Conservation (phyloP, 2,888 invertebrate species). For the Drosophila eohydei region DNA sequence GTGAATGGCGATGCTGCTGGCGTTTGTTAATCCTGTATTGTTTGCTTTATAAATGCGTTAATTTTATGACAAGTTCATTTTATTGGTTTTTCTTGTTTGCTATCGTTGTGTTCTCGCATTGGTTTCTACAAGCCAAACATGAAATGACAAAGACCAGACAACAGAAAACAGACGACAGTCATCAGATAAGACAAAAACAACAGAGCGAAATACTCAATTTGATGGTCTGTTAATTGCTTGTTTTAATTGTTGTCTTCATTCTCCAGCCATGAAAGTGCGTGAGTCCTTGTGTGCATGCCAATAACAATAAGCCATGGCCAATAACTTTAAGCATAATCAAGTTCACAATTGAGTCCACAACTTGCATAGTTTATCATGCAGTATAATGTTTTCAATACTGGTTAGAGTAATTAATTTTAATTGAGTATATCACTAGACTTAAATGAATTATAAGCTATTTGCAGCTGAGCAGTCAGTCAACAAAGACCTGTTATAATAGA, state of each 20-base stretch:
- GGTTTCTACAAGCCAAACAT: constrained; percentile 66
- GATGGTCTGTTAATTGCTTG: constrained; percentile 78
- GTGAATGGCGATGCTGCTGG: constrained; percentile 26
- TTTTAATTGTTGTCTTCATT: constrained; percentile 72
- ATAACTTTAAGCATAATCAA: constrained; percentile 41
- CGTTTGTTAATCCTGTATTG: constrained; percentile 78
- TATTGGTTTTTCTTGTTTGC: constrained; percentile 78
- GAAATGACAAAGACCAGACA: constrained; percentile 47
- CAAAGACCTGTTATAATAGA: constrained; percentile 1
- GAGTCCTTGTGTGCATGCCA: constrained; percentile 7
- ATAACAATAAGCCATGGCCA: constrained; percentile 31
- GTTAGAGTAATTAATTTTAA: constrained; percentile 45
- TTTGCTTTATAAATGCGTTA: constrained; percentile 80
- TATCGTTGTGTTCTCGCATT: constrained; percentile 67
- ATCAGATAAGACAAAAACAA: constrained; percentile 45
- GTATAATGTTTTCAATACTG: constrained; percentile 10
- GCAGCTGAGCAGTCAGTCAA: constrained; percentile 28
- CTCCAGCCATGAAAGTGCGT: constrained; percentile 15
- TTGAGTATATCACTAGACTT: constrained; percentile 51
- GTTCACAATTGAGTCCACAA: constrained; percentile 23
- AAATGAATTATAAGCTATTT: constrained; percentile 58
- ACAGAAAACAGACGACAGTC: constrained; percentile 17
- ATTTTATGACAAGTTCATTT: constrained; percentile 81
- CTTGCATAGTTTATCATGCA: constrained; percentile 8
- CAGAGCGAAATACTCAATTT: constrained; percentile 68